phyloP scores from a whole-genome alignment of 1,140 invertebrate genomes.

The Drosophila rhopaloa region DNA sequence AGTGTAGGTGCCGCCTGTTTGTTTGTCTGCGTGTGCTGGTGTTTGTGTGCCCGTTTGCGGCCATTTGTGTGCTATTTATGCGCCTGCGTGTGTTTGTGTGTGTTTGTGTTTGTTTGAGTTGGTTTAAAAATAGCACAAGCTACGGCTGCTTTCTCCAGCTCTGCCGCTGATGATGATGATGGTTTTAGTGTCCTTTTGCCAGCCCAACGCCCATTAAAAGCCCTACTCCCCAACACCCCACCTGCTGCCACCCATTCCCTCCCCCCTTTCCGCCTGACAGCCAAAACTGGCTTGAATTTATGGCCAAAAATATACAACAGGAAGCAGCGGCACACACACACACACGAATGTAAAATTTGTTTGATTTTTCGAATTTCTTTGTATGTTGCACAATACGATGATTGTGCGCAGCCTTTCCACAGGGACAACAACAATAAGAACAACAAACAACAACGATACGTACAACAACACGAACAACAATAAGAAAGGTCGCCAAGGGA shows the following conservation, averaged over 20 bases:
- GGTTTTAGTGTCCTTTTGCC: conserved; percentile 74
- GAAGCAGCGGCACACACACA: conserved; percentile 52
- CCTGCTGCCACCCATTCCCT: not conserved
- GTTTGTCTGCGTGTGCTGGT: conserved; percentile 25
- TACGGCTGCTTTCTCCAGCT: conserved; percentile 53
- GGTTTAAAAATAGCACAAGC: conserved; percentile 82
- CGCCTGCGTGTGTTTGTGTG: conserved; percentile 69
- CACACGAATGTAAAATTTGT: conserved; percentile 50
- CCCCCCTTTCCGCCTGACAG: conserved; percentile 22
- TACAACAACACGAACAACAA: conserved; percentile 37
- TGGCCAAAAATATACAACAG: conserved; percentile 74
- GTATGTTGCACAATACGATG: conserved; percentile 59
- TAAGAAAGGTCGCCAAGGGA: conserved; percentile 54
- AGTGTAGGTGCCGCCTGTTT: not conserved
- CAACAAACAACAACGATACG: conserved; percentile 15
- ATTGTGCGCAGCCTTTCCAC: conserved; percentile 61
- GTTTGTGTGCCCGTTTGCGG: conserved; percentile 40
- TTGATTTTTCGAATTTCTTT: conserved; percentile 63
- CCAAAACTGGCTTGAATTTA: conserved; percentile 73
- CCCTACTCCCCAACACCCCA: conserved; percentile 6
- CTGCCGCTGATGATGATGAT: conserved; percentile 41
- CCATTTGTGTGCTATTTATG: conserved; percentile 72
- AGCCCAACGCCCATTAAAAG: conserved; percentile 60
- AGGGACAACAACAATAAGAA: conserved; percentile 15
- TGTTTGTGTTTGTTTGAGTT: conserved; percentile 13